phyloP scores from a whole-genome alignment of 2,888 invertebrate species.

The Glomeris marginata region DNA sequence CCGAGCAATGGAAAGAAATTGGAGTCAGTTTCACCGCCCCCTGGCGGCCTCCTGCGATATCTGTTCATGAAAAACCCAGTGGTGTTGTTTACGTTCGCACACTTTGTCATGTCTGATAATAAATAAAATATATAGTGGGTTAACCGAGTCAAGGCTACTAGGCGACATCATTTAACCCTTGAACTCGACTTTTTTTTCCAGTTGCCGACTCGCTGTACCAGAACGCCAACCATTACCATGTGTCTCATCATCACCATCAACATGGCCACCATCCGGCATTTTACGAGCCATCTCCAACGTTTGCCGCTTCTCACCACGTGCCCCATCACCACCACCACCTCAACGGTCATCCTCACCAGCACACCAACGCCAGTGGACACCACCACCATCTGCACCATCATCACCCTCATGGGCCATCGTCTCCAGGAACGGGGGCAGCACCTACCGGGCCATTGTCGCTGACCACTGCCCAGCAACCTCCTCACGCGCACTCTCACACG shows the following conservation, averaged over 20 bases:
- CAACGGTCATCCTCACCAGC: neutral
- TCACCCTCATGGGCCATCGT: conserved; percentile 23
- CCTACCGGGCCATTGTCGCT: neutral
- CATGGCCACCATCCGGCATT: neutral
- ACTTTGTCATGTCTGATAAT: too few species aligned
- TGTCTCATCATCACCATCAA: conserved; percentile 7
- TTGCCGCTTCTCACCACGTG: conserved; percentile 4
- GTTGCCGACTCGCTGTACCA: conserved; percentile 10
- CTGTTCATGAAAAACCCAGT: too few species aligned
- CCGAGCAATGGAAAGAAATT: too few species aligned
- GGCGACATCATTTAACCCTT: too few species aligned
- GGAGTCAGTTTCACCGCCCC: too few species aligned
- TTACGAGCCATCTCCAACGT: neutral
- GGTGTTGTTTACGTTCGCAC: too few species aligned
- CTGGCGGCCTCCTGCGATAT: too few species aligned
- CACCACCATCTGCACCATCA: conserved; percentile 33
- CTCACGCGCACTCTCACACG: neutral
- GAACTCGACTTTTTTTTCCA: conserved; percentile 3
- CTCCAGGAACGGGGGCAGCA: conserved; percentile 9
- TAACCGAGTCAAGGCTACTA: too few species aligned
- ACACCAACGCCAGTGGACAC: conserved; percentile 18
- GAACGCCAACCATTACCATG: conserved; percentile 7
- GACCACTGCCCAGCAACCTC: neutral
- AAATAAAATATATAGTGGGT: too few species aligned
- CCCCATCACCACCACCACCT: conserved; percentile 9